Conservation (phyloP, 2,888 invertebrate genomes). For the Leptinotarsa juncta region DNA sequence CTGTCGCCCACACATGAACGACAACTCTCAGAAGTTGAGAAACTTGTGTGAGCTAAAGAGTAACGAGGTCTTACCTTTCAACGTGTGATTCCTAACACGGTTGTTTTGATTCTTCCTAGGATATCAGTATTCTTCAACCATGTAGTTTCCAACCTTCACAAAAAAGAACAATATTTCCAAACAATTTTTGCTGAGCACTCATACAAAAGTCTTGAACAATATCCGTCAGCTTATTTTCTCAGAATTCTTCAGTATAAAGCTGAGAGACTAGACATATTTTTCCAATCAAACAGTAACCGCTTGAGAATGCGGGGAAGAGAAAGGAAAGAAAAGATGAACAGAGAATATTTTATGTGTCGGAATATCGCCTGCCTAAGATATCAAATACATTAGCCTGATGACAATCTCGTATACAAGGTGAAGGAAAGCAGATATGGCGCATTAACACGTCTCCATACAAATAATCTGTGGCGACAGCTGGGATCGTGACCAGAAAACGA, state of each 20-base stretch:
- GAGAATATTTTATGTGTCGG: slow-evolving; percentile 33
- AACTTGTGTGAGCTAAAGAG: too few relatives aligned
- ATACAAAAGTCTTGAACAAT: neutral
- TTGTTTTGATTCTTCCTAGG: too few relatives aligned
- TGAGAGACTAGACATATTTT: slow-evolving; percentile 19
- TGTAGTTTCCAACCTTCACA: too few relatives aligned
- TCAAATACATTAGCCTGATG: slow-evolving; percentile 51
- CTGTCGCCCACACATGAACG: too few relatives aligned
- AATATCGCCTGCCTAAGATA: slow-evolving; percentile 41
- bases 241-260: neutral
- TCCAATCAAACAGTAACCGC: slow-evolving; percentile 26
- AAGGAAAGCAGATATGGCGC: slow-evolving; percentile 62
- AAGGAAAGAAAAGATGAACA: slow-evolving; percentile 23
- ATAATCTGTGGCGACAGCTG: slow-evolving; percentile 66
- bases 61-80: too few relatives aligned
- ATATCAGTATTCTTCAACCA: too few relatives aligned
- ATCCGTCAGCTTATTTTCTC: neutral
- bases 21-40: too few relatives aligned
- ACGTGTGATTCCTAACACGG: too few relatives aligned
- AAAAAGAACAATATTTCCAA: too few relatives aligned
- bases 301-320: neutral
- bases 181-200: neutral
- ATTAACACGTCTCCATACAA: slow-evolving; percentile 63
- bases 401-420: slow-evolving; percentile 54
- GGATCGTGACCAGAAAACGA: slow-evolving; percentile 65